Conservation (phyloP, 2,888 invertebrate genomes). For the Periphyllus acericola region DNA sequence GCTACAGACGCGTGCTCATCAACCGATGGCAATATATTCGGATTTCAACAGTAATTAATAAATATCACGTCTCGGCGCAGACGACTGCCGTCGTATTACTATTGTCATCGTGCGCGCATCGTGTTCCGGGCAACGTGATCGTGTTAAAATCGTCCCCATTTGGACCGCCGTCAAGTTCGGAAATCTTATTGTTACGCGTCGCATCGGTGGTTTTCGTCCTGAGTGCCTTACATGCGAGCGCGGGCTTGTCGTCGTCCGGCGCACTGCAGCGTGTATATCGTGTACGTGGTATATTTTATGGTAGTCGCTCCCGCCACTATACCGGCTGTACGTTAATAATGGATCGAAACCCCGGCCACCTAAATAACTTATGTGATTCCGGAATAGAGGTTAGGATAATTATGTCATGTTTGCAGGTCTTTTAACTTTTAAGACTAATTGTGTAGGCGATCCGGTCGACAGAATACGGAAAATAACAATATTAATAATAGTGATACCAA, state of each 20-base stretch:
- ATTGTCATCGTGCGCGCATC: background rate
- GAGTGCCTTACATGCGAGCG: background rate
- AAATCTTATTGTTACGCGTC: slow-evolving; percentile 25
- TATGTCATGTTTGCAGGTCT: background rate
- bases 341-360: background rate
- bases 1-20: no score
- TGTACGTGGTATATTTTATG: no score
- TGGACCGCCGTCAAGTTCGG: slow-evolving; percentile 34
- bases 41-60: slow-evolving; percentile 1
- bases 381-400: background rate
- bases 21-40: background rate
- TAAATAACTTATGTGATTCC: slow-evolving; percentile 17
- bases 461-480: background rate
- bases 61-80: background rate
- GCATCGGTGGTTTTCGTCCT: background rate
- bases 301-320: background rate
- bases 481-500: no score
- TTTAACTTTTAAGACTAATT: background rate
- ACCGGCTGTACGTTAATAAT: slow-evolving; percentile 28
- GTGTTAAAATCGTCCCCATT: slow-evolving; percentile 11
- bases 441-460: background rate
- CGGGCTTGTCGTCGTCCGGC: background rate
- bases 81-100: background rate
- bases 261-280: no score
- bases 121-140: background rate